A percentile compares a stretch with the other conserved stretches of the same genome.
phyloP scores from a whole-genome alignment of 2,113 vertebrate genomes.

The Buteo buteo region DNA sequence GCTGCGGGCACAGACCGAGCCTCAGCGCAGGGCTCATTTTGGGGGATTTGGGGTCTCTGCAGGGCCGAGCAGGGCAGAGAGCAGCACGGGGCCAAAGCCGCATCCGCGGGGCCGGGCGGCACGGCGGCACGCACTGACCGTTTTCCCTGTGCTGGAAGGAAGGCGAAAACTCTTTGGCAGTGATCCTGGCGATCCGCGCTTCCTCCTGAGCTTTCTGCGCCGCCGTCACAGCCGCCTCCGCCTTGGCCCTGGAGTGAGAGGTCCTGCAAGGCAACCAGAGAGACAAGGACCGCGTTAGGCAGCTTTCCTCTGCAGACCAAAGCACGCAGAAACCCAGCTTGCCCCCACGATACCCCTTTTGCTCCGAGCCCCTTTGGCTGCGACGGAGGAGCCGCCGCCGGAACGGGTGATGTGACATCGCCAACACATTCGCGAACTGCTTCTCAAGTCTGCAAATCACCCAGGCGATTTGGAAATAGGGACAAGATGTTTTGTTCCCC shows the following conservation, averaged over 20 bases:
- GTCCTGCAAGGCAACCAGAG: slow-evolving; percentile 76
- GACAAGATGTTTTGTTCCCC: neutral
- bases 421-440: fast-evolving
- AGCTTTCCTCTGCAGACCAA: neutral
- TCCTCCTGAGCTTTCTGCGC: slow-evolving; percentile 93
- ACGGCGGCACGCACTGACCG: slow-evolving; percentile 71
- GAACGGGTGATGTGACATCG: fast-evolving
- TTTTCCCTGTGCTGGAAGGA: slow-evolving; percentile 96
- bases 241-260: slow-evolving; percentile 93
- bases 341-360: fast-evolving
- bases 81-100: fast-evolving
- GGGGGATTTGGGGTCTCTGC: neutral
- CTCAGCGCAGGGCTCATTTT: fast-evolving
- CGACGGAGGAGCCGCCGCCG: fast-evolving
- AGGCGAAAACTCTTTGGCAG: slow-evolving; percentile 97
- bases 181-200: slow-evolving; percentile 90
- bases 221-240: slow-evolving; percentile 87
- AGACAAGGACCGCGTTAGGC: neutral
- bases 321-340: fast-evolving
- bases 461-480: neutral
- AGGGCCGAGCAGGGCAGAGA: neutral
- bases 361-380: fast-evolving
- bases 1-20: neutral
- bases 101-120: fast-evolving
- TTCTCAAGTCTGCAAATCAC: neutral